phyloP scores from a whole-genome alignment of 2,797 vertebrate genomes.

The Hypotaenidia philippensis region DNA sequence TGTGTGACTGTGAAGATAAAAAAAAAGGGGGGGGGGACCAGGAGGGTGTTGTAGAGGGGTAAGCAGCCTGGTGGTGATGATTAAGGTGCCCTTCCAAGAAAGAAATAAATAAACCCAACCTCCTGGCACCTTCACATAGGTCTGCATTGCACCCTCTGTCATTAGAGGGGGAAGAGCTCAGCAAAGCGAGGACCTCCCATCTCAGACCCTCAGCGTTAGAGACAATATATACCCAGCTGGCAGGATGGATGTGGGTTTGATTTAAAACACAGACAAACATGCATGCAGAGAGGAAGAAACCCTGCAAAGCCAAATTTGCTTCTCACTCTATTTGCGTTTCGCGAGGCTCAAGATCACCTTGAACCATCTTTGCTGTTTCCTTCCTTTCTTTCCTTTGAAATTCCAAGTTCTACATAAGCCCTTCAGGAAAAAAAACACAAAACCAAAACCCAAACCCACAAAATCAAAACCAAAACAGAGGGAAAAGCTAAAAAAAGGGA shows the following conservation, averaged over 20 bases:
- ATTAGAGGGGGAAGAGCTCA: background rate
- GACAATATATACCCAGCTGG: background rate
- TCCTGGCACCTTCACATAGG: background rate
- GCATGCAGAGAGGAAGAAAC: background rate
- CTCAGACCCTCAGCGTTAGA: background rate
- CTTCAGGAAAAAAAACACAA: background rate
- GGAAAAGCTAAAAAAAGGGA: background rate
- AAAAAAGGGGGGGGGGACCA: background rate
- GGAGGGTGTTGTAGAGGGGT: background rate
- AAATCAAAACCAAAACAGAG: no score
- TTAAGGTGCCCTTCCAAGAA: constrained; percentile 40
- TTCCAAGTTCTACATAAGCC: background rate
- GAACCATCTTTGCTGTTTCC: background rate
- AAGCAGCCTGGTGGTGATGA: background rate
- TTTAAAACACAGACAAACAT: background rate
- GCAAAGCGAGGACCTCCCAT: background rate
- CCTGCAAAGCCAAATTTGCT: background rate
- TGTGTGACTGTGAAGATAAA: constrained; percentile 10
- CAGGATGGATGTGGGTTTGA: background rate
- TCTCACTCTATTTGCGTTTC: background rate
- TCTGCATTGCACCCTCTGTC: background rate
- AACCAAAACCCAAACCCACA: no score
- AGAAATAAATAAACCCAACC: constrained; percentile 31
- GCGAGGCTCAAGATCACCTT: background rate
- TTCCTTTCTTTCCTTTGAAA: constrained; percentile 23